phyloP scores from a whole-genome alignment of 2,888 invertebrate species.

The Dynastes hyllus region DNA sequence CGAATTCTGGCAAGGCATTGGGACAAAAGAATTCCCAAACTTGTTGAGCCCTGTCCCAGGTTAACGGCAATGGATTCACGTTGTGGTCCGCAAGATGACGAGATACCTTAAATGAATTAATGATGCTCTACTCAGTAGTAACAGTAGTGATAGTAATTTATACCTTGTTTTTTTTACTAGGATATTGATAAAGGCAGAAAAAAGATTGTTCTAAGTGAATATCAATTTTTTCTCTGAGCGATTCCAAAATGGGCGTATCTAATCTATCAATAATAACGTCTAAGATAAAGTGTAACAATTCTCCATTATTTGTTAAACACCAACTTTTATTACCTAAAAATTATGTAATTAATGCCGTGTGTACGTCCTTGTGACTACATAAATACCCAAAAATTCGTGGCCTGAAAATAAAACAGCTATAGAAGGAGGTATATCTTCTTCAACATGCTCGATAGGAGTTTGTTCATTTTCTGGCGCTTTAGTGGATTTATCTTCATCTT shows the following conservation, averaged over 20 bases:
- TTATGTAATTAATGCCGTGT: neutral
- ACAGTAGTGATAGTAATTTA: neutral
- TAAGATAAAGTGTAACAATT: slow-evolving; percentile 85
- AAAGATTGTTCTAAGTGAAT: slow-evolving; percentile 89
- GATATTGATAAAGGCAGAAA: slow-evolving; percentile 90
- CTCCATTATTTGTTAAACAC: slow-evolving; percentile 86
- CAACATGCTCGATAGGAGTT: slow-evolving; percentile 70
- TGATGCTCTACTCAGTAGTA: too few relatives aligned
- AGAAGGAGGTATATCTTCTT: slow-evolving; percentile 81
- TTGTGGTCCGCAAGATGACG: slow-evolving; percentile 85
- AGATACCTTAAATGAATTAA: slow-evolving; percentile 67
- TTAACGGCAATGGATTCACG: slow-evolving; percentile 79
- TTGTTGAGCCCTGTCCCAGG: slow-evolving; percentile 84
- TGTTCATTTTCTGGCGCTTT: slow-evolving; percentile 65
- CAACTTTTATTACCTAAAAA: slow-evolving; percentile 76
- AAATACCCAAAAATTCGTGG: slow-evolving; percentile 87
- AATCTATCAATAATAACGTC: slow-evolving; percentile 82
- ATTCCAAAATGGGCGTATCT: slow-evolving; percentile 78
- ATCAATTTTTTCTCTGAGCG: slow-evolving; percentile 79
- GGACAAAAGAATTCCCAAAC: slow-evolving; percentile 89
- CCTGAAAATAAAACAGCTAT: slow-evolving; percentile 86
- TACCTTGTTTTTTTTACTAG: slow-evolving; percentile 80
- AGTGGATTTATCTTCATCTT: slow-evolving; percentile 61
- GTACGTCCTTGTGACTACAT: neutral
- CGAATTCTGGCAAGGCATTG: slow-evolving; percentile 85